Conservation (phyloP, 1,140 invertebrate genomes). For the Eubasilissa regina region DNA sequence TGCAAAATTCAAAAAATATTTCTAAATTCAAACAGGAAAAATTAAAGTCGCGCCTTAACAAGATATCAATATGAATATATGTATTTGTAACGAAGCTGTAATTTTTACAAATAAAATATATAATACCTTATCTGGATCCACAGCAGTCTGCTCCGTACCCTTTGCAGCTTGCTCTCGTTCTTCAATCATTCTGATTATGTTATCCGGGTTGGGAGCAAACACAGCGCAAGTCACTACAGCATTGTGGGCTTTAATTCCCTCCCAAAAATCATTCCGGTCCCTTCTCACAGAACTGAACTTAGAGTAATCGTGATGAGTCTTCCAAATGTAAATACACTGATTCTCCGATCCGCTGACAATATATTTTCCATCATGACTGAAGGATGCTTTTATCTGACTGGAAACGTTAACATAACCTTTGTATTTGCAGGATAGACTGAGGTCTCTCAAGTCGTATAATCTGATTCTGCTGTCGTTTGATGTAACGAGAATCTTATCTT, state of each 20-base stretch:
- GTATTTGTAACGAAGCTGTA: too few relatives aligned
- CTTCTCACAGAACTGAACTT: slow-evolving; percentile 95
- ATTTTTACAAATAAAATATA: neutral
- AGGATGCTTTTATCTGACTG: slow-evolving; percentile 97
- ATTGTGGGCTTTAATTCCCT: slow-evolving; percentile 97
- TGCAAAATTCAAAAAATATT: too few relatives aligned
- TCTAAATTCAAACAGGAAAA: too few relatives aligned
- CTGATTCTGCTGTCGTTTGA: slow-evolving; percentile 98
- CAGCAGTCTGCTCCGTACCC: slow-evolving; percentile 60
- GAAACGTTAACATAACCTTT: slow-evolving; percentile 95
- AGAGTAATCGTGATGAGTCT: slow-evolving; percentile 95
- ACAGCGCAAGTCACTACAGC: slow-evolving; percentile 97
- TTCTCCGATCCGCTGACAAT: slow-evolving; percentile 99
- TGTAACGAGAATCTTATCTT: slow-evolving; percentile 97
- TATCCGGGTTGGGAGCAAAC: slow-evolving; percentile 96
- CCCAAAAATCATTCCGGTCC: slow-evolving; percentile 98
- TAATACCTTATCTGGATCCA: slow-evolving; percentile 57
- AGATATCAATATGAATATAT: too few relatives aligned
- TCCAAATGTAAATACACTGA: slow-evolving; percentile 98
- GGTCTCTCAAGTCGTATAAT: slow-evolving; percentile 95
- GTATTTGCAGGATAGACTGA: slow-evolving; percentile 97
- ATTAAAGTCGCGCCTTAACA: too few relatives aligned
- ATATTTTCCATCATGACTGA: slow-evolving; percentile 97
- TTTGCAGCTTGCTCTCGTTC: slow-evolving; percentile 73
- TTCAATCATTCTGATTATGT: slow-evolving; percentile 86